Evolutionary conservation across 1,140 invertebrate species (phyloP).

Genomic region (Drosophila tani): DNA sequence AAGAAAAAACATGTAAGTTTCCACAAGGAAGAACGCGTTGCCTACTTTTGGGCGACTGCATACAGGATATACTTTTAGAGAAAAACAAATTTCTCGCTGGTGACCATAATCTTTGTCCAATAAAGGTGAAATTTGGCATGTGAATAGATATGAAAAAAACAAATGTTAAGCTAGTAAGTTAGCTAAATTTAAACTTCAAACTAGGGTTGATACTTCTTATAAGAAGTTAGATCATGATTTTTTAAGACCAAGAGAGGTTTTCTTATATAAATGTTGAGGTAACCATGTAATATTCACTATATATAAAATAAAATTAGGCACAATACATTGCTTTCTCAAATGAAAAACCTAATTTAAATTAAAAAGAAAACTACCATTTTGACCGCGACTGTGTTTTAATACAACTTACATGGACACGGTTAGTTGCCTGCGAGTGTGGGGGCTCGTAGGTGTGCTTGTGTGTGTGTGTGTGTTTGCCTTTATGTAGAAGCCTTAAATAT

Average conservation of each 20-base stretch:
- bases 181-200: not conserved
- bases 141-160: not conserved
- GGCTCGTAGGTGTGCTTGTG: conserved; percentile 9
- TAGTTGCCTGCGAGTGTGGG: conserved; percentile 27
- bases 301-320: not conserved
- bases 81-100: not conserved
- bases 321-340: not conserved
- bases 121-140: not conserved
- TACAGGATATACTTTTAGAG: not conserved
- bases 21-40: not conserved
- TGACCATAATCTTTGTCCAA: not conserved
- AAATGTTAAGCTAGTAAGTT: not conserved
- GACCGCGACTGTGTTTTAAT: conserved; percentile 1
- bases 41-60: not conserved
- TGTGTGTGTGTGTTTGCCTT: conserved; percentile 21
- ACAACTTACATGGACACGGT: conserved; percentile 32
- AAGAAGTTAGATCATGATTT: not conserved
- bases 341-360: not conserved
- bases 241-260: not conserved
- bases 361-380: not conserved
- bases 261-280: too few species aligned
- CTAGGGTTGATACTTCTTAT: not conserved
- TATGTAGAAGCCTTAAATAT: conserved; percentile 78
- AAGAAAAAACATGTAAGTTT: too few species aligned
- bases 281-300: not conserved